Base-by-base conservation (phyloP, 2,797 vertebrate species). In the Mormyrus proboscirostris region DNA sequence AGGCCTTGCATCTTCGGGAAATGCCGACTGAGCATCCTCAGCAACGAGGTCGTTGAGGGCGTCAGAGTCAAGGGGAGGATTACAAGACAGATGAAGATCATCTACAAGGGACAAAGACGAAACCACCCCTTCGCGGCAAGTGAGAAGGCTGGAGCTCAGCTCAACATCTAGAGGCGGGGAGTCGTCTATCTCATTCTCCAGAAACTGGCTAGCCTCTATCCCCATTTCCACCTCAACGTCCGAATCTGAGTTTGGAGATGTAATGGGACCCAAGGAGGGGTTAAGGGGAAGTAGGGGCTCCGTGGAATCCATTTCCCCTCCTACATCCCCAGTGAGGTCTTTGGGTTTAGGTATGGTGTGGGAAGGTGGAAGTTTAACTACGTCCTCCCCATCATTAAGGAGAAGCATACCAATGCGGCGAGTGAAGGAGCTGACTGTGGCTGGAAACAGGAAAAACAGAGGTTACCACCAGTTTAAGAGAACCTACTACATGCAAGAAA, bases 91-190 rank as follows among this genome's bases (percentile, higher is more conserved):
- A 22, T 90, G 22, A 33, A 90, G 55, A 12, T 47, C 49, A 12
- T 47, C 62, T 9, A 91, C 91, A 10, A 92, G 92, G 62, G 94
- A 55, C 55, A 92, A 93, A 0, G 93, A 91, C 0, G 95, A 92
- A 14, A 93, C 90, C 0, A 92, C 90, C 0, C 95, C 96, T 19
- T 97, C 94, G 0, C 92, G 94, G 90, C 93, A 96, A 0, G 94
- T 94, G 6, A 96, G 94, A 89, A 97, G 93, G 87, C 96, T 97
- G 93, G 96, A 92, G 91, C 96, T 96, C 88, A 97, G 91, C 65
- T 94, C 93, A 90, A 94, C 96, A 91, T 94, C 93, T 50, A 96
- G 90, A 1, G 95, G 93, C 16, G 79, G 94, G 93, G 62, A 33
- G 22, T 55, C 47, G 79, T 94, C 94, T 8, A 76, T 96, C 87